Base-by-base conservation (phyloP, 2,888 invertebrate species). In the Drosophila bunnanda region DNA sequence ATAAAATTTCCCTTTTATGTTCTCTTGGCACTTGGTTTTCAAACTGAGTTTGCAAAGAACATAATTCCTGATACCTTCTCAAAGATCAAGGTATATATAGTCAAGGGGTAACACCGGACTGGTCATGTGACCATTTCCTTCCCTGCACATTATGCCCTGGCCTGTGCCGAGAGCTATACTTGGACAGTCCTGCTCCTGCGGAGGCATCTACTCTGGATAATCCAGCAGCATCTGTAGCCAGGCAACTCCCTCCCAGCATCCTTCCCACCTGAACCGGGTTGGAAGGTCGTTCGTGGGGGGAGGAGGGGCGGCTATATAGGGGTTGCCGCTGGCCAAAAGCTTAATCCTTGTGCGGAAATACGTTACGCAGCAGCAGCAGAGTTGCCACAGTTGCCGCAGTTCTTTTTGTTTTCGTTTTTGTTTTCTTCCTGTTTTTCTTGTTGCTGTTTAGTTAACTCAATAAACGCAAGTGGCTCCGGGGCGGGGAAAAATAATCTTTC, bases 371-470 rank as follows among this genome's bases (percentile, higher is more conserved):
- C 72, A 69, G 56, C 55, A n/a, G 36, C 13, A 53, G 52, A 48
- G 72, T 36, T 30, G 32, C 64, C 25, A 57, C 36, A 70, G 66
- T 69, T 68, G 62, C 44, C 50, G 10, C 41, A 25, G 43, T 53
- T 66, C 53, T 41, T 69, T 54, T 60, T 41, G 39, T 32, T 54
- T 46, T 38, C 32, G 32, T 48, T 48, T 32, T 44, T 59, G 34
- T 54, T 43, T 59, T n/a, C n/a, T 28, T 20, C 32, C 20, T 32
- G 53, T 38, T 59, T 56, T 75, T 61, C 67, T 72, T 77, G 76
- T 77, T 78, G 77, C 77, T 80, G 76, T 83, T 82, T 79, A 80
- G 83, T 80, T 83, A 82, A 83, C 83, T 85, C 83, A 79, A 83
- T 83, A 82, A 83, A 79, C 75, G 83, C 73, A 76, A 82, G 82